Conservation (phyloP, 2,113 vertebrate species). For the Vombatus ursinus region DNA sequence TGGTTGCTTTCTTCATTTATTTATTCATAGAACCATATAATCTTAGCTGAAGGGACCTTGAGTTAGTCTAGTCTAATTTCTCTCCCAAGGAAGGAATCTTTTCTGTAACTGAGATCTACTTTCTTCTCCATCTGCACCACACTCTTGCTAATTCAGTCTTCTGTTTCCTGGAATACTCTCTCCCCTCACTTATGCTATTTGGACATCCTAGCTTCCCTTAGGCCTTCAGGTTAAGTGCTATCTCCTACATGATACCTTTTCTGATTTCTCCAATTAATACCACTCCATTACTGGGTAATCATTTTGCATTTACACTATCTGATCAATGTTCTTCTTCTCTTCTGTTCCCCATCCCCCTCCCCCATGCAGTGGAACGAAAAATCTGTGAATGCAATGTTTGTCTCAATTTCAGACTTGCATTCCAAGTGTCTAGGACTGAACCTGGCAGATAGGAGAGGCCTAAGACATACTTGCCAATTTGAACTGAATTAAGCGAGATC, state of each 20-base stretch:
- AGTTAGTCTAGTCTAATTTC: background rate
- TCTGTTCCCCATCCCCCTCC: background rate
- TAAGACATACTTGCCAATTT: background rate
- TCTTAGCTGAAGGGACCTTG: background rate
- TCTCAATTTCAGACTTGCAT: background rate
- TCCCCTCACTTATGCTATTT: background rate
- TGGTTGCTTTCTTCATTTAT: conserved; percentile 7
- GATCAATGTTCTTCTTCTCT: background rate
- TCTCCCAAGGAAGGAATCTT: background rate
- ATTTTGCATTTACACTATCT: background rate
- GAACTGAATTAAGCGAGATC: background rate
- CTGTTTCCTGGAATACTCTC: background rate
- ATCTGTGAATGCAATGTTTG: background rate
- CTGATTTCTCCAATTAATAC: background rate
- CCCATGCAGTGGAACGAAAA: background rate
- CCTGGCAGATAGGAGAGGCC: no score
- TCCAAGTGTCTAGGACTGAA: background rate
- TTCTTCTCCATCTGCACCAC: background rate
- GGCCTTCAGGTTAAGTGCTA: background rate
- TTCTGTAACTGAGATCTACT: background rate
- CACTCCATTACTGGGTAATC: background rate
- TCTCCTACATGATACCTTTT: background rate
- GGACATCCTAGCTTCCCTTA: background rate
- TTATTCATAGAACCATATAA: background rate
- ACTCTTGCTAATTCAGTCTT: no score